These are phyloP conservation scores for Caenorhabditis brenneri DNA, from an alignment of 1,140 invertebrate genomes.

Conservation along the genomic window DNA sequence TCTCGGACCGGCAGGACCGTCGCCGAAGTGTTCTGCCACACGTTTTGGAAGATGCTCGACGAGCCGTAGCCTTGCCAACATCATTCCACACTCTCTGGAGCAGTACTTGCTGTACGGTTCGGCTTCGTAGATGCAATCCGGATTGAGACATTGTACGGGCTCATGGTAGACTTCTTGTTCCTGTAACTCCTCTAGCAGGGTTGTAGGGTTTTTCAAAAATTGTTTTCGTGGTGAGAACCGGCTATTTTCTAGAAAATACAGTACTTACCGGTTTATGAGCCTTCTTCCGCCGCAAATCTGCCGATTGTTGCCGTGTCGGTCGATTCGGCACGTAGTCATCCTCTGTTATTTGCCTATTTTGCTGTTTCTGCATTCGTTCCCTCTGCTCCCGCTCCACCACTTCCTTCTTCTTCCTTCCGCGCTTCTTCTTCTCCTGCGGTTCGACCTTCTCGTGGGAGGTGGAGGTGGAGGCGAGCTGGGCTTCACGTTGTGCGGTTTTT, in stretches of 20 bases:
- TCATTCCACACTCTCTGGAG: slow-evolving; percentile 88
- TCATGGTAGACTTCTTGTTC: slow-evolving; percentile 18
- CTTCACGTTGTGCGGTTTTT: background rate
- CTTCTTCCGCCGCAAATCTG: slow-evolving; percentile 18
- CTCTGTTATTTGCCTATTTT: background rate
- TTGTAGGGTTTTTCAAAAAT: background rate
- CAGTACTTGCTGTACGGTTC: slow-evolving; percentile 90
- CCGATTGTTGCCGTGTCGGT: slow-evolving; percentile 11
- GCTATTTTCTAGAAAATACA: background rate
- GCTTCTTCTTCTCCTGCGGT: slow-evolving; percentile 14
- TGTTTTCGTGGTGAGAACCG: background rate
- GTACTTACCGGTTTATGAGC: background rate
- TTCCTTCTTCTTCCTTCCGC: slow-evolving; percentile 47
- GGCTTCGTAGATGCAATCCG: slow-evolving; percentile 82
- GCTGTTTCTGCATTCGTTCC: too few species aligned
- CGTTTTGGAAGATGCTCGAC: slow-evolving; percentile 40
- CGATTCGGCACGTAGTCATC: background rate
- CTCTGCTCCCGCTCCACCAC: slow-evolving; percentile 1
- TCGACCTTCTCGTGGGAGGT: background rate
- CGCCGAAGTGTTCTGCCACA: slow-evolving; percentile 39
- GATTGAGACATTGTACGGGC: slow-evolving; percentile 85
- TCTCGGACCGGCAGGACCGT: background rate
- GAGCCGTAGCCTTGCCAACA: slow-evolving; percentile 77
- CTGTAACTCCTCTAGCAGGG: slow-evolving; percentile 12
- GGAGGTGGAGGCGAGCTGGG: background rate